These are phyloP conservation scores for Huso huso DNA, from an alignment of 2,797 vertebrate species.

Conservation along the genomic window DNA sequence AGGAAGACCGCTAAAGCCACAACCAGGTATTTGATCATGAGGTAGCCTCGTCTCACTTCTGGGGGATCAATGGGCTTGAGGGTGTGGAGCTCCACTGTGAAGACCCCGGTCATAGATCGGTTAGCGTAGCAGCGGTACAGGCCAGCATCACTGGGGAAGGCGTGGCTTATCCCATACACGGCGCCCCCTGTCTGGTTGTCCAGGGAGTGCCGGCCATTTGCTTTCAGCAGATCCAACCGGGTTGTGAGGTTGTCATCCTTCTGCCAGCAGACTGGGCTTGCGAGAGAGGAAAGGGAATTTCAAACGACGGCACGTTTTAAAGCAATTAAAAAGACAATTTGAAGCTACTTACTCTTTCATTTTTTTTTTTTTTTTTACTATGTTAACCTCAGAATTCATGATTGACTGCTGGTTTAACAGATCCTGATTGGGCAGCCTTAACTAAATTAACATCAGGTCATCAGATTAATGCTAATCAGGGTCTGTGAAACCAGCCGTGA, in stretches of 20 bases:
- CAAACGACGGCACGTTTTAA: too few relatives aligned
- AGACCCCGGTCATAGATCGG: slow-evolving; percentile 29
- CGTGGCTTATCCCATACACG: slow-evolving; percentile 27
- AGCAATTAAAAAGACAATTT: too few relatives aligned
- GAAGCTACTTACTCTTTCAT: background rate
- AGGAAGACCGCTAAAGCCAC: background rate
- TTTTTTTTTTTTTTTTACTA: background rate
- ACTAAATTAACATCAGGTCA: too few relatives aligned
- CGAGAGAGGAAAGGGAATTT: background rate
- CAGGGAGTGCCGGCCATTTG: slow-evolving; percentile 20
- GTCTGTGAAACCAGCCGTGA: too few relatives aligned
- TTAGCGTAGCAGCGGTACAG: slow-evolving; percentile 35
- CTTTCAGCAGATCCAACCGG: slow-evolving; percentile 12
- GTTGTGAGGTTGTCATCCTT: slow-evolving; percentile 5
- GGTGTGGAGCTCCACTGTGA: slow-evolving; percentile 16
- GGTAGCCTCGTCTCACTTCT: background rate
- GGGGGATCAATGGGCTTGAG: background rate
- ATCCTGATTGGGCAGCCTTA: too few relatives aligned
- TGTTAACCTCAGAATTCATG: too few relatives aligned
- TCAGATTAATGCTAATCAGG: too few relatives aligned
- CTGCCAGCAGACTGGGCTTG: slow-evolving; percentile 30
- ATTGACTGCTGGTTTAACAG: too few relatives aligned
- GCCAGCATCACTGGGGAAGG: background rate
- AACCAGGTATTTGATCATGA: background rate
- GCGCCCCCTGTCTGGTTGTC: slow-evolving; percentile 21